phyloP scores from a whole-genome alignment of 2,888 invertebrate genomes.

The Sympetrum striolatum region DNA sequence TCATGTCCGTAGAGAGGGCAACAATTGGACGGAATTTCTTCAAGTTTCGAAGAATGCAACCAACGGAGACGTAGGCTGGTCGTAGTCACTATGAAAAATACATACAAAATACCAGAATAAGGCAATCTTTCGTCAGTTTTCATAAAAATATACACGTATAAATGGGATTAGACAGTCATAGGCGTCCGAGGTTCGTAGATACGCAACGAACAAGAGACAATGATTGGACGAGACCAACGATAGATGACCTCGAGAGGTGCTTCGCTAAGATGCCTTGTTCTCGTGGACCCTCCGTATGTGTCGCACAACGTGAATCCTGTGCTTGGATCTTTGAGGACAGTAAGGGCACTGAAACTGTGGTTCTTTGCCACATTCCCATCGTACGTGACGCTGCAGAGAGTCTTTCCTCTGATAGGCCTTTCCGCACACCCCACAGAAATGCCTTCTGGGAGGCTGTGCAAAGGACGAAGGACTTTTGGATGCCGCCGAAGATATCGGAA shows the following conservation, averaged over 20 bases:
- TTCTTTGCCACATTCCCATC: constrained; percentile 87
- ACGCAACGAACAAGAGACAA: background rate
- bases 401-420: constrained; percentile 87
- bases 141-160: background rate
- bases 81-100: background rate
- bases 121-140: background rate
- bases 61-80: background rate
- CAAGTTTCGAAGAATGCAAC: background rate
- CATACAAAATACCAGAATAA: background rate
- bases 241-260: background rate
- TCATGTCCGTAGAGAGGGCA: background rate
- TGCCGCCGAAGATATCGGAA: constrained; percentile 4
- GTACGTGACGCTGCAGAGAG: constrained; percentile 81
- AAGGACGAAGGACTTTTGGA: background rate
- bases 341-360: constrained; percentile 83
- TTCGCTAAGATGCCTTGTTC: constrained; percentile 40
- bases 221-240: background rate
- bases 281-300: constrained; percentile 63
- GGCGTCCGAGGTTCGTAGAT: background rate
- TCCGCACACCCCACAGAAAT: constrained; percentile 83
- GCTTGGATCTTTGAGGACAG: constrained; percentile 82
- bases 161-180: background rate
- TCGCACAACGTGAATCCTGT: constrained; percentile 83
- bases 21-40: constrained; percentile 27
- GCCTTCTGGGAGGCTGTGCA: constrained; percentile 13